A percentile compares a stretch with the other conserved stretches of the same genome.
These are phyloP conservation scores for Tragopan temminckii DNA, from an alignment of 2,797 vertebrate species.

Conservation along the genomic window DNA sequence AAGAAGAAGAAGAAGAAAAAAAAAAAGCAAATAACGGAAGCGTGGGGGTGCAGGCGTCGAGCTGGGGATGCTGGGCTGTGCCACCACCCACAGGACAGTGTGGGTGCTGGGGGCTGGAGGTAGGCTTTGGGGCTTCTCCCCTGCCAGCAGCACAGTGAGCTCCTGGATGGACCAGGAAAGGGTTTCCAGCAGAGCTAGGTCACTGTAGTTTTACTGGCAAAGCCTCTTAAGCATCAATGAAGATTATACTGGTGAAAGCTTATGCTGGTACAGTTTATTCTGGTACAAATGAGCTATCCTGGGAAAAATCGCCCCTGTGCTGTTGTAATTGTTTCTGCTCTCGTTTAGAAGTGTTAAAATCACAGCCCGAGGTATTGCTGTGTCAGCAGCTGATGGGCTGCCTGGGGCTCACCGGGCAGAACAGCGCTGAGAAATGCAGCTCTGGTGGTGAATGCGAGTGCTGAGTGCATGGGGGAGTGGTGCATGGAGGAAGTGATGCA, in stretches of 20 bases:
- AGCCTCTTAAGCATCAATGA: conserved; percentile 66
- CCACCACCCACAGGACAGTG: background rate
- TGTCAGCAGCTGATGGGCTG: background rate
- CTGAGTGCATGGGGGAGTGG: background rate
- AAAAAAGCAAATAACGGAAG: background rate
- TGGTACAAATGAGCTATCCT: conserved; percentile 43
- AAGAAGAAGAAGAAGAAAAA: background rate
- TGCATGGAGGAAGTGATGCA: rapidly evolving
- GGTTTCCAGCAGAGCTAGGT: conserved; percentile 62
- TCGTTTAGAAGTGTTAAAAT: conserved; percentile 25
- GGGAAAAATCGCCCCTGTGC: background rate
- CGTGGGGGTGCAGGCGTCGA: background rate
- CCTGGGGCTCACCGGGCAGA: background rate
- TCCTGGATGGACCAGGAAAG: conserved; percentile 17
- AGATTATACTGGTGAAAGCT: conserved; percentile 62
- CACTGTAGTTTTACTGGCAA: conserved; percentile 71
- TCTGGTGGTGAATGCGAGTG: background rate
- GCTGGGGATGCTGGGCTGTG: background rate
- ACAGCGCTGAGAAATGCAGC: background rate
- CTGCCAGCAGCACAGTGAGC: background rate
- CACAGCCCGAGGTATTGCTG: background rate
- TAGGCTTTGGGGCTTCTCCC: background rate
- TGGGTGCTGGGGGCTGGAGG: background rate
- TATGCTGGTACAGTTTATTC: conserved; percentile 65
- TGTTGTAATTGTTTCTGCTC: conserved; percentile 8